These are phyloP conservation scores for Megaceryle torquata DNA, from an alignment of 2,113 vertebrate genomes.

Conservation along the genomic window DNA sequence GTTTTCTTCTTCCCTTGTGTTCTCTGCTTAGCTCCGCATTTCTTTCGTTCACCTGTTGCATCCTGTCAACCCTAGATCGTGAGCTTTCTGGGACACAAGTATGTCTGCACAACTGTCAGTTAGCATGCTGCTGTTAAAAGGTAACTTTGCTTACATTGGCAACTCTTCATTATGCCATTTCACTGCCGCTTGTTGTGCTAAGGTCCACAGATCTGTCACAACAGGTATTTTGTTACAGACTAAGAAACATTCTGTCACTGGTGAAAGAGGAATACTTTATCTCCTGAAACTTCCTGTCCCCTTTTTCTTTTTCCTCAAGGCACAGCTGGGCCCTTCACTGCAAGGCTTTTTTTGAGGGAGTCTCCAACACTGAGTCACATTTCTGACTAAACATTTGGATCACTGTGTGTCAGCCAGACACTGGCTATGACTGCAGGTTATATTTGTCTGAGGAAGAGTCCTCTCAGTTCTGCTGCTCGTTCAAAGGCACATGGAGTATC, in stretches of 20 bases:
- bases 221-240: fast-evolving
- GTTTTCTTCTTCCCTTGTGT: background rate
- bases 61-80: background rate
- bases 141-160: background rate
- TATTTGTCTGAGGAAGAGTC: constrained; percentile 1
- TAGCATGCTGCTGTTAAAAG: background rate
- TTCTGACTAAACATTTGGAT: constrained; percentile 34
- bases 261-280: background rate
- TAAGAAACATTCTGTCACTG: background rate
- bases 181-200: fast-evolving
- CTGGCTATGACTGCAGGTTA: constrained; percentile 19
- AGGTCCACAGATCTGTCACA: background rate
- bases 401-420: background rate
- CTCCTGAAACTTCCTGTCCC: background rate
- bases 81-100: background rate
- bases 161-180: fast-evolving
- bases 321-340: background rate
- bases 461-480: background rate
- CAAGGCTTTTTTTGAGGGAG: background rate
- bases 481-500: background rate
- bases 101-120: background rate
- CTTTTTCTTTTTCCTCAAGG: background rate
- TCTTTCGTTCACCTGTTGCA: background rate
- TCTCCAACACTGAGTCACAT: constrained; percentile 5
- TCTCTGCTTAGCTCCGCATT: fast-evolving